Conservation (phyloP, 2,888 invertebrate genomes). For the Xanthia togata region DNA sequence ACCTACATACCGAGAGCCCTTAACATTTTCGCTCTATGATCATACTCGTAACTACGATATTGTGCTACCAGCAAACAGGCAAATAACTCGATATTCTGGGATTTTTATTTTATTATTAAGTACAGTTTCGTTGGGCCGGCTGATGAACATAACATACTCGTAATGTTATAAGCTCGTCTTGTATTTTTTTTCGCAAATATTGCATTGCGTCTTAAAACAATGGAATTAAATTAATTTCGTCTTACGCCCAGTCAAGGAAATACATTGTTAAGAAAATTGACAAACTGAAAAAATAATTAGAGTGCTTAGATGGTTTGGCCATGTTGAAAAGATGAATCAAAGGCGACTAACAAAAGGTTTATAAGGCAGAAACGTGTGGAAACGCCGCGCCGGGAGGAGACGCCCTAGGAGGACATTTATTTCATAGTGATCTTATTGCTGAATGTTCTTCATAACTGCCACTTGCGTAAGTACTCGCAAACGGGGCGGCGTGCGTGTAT, state of each 20-base stretch:
- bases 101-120: not conserved
- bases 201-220: not conserved
- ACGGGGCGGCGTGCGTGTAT: too few species aligned
- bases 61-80: not conserved
- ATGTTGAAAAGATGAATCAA: too few species aligned
- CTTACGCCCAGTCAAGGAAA: not conserved
- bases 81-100: not conserved
- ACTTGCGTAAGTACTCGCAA: too few species aligned
- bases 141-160: not conserved
- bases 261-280: not conserved
- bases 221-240: not conserved
- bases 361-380: too few species aligned
- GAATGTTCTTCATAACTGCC: too few species aligned
- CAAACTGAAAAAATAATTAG: too few species aligned
- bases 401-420: too few species aligned
- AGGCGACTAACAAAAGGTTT: too few species aligned
- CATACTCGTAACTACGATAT: not conserved
- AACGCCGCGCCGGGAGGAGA: too few species aligned
- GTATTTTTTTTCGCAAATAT: not conserved
- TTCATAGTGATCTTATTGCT: too few species aligned
- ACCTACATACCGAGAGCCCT: not conserved
- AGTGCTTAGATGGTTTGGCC: too few species aligned
- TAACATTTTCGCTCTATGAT: not conserved
- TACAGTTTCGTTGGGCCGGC: not conserved
- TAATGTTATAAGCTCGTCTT: too few species aligned